phyloP scores from a whole-genome alignment of 2,113 vertebrate species.

The Coregonus clupeaformis region DNA sequence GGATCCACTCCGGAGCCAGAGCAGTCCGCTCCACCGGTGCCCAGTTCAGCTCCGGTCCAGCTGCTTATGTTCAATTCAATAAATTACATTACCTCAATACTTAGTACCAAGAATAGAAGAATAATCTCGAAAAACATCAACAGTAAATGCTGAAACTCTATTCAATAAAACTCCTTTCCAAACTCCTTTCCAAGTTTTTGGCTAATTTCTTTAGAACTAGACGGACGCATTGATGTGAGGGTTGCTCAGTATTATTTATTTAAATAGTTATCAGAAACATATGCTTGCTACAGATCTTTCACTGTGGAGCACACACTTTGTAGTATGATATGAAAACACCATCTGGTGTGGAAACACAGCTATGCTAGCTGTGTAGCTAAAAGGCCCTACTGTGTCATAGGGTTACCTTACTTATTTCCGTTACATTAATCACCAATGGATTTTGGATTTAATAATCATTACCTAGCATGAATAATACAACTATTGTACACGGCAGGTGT shows the following conservation, averaged over 20 bases:
- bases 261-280: constrained; percentile 64
- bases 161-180: no score
- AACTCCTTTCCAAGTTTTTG: background rate
- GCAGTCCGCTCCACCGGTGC: no score
- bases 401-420: constrained; percentile 66
- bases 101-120: background rate
- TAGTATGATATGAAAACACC: constrained; percentile 77
- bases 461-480: constrained; percentile 62
- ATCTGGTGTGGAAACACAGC: constrained; percentile 71
- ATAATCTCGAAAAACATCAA: background rate
- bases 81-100: background rate
- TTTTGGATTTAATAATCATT: constrained; percentile 64
- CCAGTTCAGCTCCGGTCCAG: no score
- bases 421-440: constrained; percentile 64
- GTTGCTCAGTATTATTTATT: constrained; percentile 57
- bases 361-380: constrained; percentile 58
- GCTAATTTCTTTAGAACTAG: background rate
- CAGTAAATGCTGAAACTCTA: no score
- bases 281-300: constrained; percentile 71
- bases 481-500: background rate
- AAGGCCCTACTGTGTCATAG: constrained; percentile 65
- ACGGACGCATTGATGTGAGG: constrained; percentile 20
- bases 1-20: no score
- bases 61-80: background rate
- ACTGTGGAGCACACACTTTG: constrained; percentile 66